phyloP scores from a whole-genome alignment of 2,797 vertebrate genomes.

The Cynopterus sphinx region DNA sequence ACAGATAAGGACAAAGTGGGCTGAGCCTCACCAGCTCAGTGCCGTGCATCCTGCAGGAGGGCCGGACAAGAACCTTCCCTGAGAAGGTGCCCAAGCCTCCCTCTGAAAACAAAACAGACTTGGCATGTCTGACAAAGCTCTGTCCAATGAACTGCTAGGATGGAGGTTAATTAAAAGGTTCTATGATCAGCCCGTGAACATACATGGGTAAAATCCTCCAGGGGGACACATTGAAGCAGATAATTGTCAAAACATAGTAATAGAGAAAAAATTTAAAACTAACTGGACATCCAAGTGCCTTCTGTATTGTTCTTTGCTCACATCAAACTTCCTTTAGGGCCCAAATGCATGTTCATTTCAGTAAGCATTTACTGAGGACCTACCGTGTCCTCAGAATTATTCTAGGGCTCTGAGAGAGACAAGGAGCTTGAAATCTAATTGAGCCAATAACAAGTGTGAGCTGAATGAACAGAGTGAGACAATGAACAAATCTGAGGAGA shows the following conservation, averaged over 20 bases:
- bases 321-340: constrained; percentile 15
- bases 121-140: not conserved
- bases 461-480: not conserved
- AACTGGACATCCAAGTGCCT: constrained; percentile 53
- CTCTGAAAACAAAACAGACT: not conserved
- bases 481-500: not conserved
- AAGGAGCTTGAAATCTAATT: not conserved
- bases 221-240: constrained; percentile 29
- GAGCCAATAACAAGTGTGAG: not conserved
- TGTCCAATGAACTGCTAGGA: not conserved
- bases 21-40: too few species aligned
- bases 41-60: fast-evolving
- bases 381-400: not conserved
- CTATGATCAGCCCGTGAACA: not conserved
- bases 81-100: not conserved
- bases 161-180: constrained; percentile 39
- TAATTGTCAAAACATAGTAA: constrained; percentile 53
- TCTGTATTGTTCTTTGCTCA: constrained; percentile 58
- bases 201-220: constrained; percentile 40
- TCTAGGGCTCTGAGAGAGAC: not conserved
- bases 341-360: not conserved
- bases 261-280: constrained; percentile 60
- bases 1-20: fast-evolving
- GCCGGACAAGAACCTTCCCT: not conserved
- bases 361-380: not conserved